Evolutionary conservation across 2,797 vertebrate species (phyloP), one percentile per base, ranked within the genome.

Genomic region (Paratrypauchen microcephalus): DNA sequence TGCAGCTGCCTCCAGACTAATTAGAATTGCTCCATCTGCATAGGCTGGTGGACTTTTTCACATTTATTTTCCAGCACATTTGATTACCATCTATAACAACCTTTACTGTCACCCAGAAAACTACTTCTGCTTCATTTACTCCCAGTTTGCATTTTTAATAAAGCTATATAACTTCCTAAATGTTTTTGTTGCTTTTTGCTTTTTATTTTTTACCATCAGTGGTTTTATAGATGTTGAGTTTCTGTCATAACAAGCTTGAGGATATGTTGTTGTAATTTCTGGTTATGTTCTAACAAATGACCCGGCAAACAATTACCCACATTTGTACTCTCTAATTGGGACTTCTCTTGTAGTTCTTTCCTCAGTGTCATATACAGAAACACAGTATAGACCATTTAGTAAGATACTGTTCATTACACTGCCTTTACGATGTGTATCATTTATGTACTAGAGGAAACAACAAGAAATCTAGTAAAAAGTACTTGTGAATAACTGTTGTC

Each of bases 11-110:
- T 74, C 50, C 30, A 58, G 76, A 39, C 56, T 91, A 91, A 91
- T 91, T 90, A 80, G 91, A 80, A 85, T 86, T 86, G 85, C 88
- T 90, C 92, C 88, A 91, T 93, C 91, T 88, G 65, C 77, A 73
- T 36, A 36, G 1, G 32, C 74, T 64, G 61, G 66, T 76, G 66
- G 74, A 83, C 69, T 68, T 78, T 80, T 75, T 13, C 61, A 61
- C 39, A 73, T 76, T 83, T 3, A 83, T 89, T 91, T 89, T 85
- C 82, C 68, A 16, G 32, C 23, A 65, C 78, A 74, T 86, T 87
- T 88, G 70, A 83, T 85, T 76, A 75, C 75, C 26, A 68, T 88
- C 90, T 67, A 89, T 84, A 89, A 84, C 73, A 81, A 84, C 81
- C 81, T 91, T 86, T 82, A 72, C 72, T 79, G 72, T 85, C 85